phyloP scores from a whole-genome alignment of 2,888 invertebrate genomes.

The Siphlonurus alternatus region DNA sequence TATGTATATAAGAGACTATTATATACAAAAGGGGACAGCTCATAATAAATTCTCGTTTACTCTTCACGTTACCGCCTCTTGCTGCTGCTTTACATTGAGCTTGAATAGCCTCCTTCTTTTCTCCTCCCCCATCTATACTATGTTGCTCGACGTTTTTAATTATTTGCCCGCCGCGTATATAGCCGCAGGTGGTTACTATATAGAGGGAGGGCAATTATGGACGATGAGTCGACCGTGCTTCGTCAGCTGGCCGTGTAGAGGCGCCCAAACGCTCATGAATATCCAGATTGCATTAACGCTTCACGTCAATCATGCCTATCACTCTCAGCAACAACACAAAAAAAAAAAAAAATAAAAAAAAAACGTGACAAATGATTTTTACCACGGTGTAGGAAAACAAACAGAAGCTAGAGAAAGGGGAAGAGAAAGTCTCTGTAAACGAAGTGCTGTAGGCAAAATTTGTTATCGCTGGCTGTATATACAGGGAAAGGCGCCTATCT shows the following conservation, averaged over 20 bases:
- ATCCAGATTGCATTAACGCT: not conserved
- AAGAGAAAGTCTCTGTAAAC: not conserved
- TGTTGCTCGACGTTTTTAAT: not conserved
- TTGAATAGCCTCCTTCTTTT: too few species aligned
- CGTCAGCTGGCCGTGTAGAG: not conserved
- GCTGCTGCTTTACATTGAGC: too few species aligned
- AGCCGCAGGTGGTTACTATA: not conserved
- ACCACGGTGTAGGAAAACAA: not conserved
- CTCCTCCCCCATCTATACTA: too few species aligned
- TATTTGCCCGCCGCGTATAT: not conserved
- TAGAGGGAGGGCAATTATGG: not conserved
- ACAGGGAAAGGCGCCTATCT: too few species aligned
- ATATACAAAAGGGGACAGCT: too few species aligned
- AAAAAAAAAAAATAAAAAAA: not conserved
- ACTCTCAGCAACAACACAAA: not conserved
- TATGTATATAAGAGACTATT: too few species aligned
- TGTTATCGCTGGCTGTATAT: too few species aligned
- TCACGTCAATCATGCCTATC: not conserved
- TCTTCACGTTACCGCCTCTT: too few species aligned
- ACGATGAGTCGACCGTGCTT: not conserved
- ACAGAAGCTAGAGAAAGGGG: not conserved
- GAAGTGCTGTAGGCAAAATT: not conserved
- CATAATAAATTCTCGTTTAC: too few species aligned
- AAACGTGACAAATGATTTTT: not conserved
- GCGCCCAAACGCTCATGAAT: not conserved